Base-by-base conservation (phyloP, 2,113 vertebrate species). In the Corydoras maculifer region DNA sequence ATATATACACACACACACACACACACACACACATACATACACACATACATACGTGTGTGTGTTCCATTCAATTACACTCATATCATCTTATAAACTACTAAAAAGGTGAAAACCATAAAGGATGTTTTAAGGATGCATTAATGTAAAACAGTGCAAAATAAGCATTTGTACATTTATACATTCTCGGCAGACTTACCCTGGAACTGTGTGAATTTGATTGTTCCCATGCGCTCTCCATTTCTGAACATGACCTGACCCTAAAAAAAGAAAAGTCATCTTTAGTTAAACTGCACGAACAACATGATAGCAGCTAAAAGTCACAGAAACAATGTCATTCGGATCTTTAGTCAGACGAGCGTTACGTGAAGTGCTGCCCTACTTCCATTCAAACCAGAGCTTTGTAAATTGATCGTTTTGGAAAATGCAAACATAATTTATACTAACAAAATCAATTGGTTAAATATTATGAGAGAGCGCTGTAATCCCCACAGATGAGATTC, bases 221-320 rank as follows among this genome's bases (percentile, higher is more conserved):
- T 99, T 62, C 97, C 97, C 95, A 98, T 98, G 79, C 97, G 89
- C 83, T 98, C 95, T 79, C 96, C 97, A 14, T 99, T 99, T 85
- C 94, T 92, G 88, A 99, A 99, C 88, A 99, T 94, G 84, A 99
- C 97, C 91, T 97, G 94, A 78, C 97, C 97, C 97, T 99, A 89
- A 78, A 89, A 80, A 75, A 82, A 87, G 89, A 79, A 89, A 80
- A 74, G 82, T 86, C 58, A 73, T 53, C 10, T 57, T 70, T 15
- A 70, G 11, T 30, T 43, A 6, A 65, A 70, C 14, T 53, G 66
- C n/a, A 49, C 25, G 65, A 70, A 32, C 53, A 3, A 53, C 14
- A 25, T 35, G 67, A 5, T 14, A 60, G 29, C 54, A 32, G 55
- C 62, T 49, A 32, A 68, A 54, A 63, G 35, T n/a, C 25, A 29